Conservation (phyloP, 2,113 vertebrate genomes). For the Raja brachyura region DNA sequence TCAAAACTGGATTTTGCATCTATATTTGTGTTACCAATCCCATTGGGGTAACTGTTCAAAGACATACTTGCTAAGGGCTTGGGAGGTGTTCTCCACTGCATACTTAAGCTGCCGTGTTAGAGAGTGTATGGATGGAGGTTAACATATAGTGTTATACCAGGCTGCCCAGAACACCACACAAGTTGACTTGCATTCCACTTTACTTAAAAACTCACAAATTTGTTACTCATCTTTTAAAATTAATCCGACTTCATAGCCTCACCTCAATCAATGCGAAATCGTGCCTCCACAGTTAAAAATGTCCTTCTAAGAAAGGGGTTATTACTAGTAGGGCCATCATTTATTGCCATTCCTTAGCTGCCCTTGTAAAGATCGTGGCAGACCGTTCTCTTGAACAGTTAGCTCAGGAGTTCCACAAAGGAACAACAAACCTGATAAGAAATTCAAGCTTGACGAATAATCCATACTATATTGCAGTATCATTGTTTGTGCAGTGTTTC, state of each 20-base stretch:
- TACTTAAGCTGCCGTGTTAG: background rate
- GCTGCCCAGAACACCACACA: no score
- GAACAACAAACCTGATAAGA: background rate
- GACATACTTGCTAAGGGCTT: background rate
- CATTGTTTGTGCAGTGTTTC: no score
- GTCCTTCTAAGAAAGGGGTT: background rate
- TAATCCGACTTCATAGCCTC: background rate
- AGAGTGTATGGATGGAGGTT: background rate
- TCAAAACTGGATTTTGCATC: background rate
- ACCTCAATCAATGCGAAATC: background rate
- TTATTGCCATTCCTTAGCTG: background rate
- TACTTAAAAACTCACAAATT: background rate
- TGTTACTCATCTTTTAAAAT: background rate
- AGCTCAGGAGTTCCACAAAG: background rate
- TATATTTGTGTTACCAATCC: background rate
- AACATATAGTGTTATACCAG: background rate
- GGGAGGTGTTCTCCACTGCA: background rate
- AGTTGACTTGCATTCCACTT: background rate
- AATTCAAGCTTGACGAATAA: no score
- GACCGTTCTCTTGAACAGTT: background rate
- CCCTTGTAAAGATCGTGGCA: background rate
- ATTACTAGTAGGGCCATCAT: background rate
- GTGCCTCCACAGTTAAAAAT: background rate
- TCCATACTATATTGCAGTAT: no score
- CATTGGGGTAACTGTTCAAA: background rate